A percentile compares a stretch with the other conserved stretches of the same genome.
These are phyloP conservation scores for Poecilia gillii DNA, from an alignment of 2,797 vertebrate genomes.

Conservation along the genomic window DNA sequence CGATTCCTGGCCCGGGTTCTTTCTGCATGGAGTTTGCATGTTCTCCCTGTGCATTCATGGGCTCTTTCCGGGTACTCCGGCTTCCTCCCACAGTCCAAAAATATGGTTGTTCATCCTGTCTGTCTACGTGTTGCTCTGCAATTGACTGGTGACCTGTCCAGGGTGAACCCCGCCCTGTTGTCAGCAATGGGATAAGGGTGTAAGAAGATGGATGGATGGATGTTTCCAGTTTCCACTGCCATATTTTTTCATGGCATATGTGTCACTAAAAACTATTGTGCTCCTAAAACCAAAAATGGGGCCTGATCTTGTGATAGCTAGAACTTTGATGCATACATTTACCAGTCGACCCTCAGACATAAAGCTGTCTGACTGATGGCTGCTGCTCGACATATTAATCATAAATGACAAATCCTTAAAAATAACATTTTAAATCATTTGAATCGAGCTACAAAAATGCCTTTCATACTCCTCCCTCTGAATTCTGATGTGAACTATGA, in stretches of 20 bases:
- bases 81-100: no score
- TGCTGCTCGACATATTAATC: conserved; percentile 5
- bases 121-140: no score
- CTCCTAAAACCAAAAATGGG: background rate
- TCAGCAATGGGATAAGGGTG: no score
- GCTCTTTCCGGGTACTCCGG: no score
- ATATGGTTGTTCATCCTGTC: no score
- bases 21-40: no score
- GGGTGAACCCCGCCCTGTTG: no score
- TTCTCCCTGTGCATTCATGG: no score
- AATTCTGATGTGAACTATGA: conserved; percentile 39
- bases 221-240: no score
- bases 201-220: no score
- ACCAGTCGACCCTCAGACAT: background rate
- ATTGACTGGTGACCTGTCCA: no score
- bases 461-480: background rate
- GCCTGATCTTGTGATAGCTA: background rate
- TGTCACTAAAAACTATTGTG: background rate
- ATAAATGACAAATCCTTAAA: conserved; percentile 11
- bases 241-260: background rate
- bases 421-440: conserved; percentile 12
- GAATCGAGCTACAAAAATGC: conserved; percentile 17
- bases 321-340: background rate
- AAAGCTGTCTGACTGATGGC: conserved; percentile 7
- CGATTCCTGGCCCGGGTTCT: no score